These are phyloP conservation scores for Pseudococcus jackbeardsleyi DNA, from an alignment of 2,888 invertebrate genomes.

Conservation along the genomic window DNA sequence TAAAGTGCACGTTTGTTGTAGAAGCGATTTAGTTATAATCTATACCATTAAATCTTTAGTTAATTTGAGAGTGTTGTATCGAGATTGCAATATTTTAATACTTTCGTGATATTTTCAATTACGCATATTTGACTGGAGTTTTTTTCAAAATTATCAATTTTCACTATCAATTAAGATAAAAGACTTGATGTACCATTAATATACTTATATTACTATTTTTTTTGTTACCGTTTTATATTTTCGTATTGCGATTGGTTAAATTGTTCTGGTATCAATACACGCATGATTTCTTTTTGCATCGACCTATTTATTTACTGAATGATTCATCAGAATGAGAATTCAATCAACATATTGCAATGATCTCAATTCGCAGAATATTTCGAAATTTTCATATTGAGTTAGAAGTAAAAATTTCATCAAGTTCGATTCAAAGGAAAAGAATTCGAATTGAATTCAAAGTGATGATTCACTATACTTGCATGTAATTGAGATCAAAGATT, in stretches of 20 bases:
- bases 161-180: background rate
- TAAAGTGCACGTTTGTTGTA: background rate
- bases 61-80: background rate
- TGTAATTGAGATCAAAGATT: no score
- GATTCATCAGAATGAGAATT: background rate
- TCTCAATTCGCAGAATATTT: no score
- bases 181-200: background rate
- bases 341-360: background rate
- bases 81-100: background rate
- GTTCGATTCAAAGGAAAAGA: no score
- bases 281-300: background rate
- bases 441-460: no score
- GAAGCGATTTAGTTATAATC: background rate
- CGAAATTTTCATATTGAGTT: no score
- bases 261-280: slow-evolving; percentile 1
- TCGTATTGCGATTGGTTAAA: slow-evolving; percentile 1
- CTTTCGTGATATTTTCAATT: background rate
- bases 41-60: background rate
- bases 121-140: background rate
- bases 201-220: background rate
- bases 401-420: no score
- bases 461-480: no score
- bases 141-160: slow-evolving; percentile 18
- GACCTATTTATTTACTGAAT: background rate
- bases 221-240: slow-evolving; percentile 37